phyloP scores from a whole-genome alignment of 2,888 invertebrate species.

The Rhaphigaster nebulosa region DNA sequence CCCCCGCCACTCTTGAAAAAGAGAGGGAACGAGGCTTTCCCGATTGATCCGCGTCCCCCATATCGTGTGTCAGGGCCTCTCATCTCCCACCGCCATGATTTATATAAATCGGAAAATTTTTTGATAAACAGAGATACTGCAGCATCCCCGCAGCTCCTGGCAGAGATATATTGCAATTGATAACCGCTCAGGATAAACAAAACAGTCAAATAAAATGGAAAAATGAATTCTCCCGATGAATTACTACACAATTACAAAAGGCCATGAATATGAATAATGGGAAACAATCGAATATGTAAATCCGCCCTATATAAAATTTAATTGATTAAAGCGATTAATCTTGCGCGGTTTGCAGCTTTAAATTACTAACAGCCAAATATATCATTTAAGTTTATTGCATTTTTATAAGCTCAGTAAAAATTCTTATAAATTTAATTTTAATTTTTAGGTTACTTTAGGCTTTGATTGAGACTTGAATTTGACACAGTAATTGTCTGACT shows the following conservation, averaged over 20 bases:
- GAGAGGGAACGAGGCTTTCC: slow-evolving; percentile 24
- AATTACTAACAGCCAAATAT: neutral
- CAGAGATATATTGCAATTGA: slow-evolving; percentile 34
- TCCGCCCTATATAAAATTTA: neutral
- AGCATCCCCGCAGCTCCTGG: neutral
- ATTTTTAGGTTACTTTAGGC: neutral
- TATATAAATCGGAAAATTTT: slow-evolving; percentile 36
- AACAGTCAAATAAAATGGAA: slow-evolving; percentile 35
- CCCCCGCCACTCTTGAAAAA: slow-evolving; percentile 40
- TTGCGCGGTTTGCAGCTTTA: neutral
- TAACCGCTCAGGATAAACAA: slow-evolving; percentile 40
- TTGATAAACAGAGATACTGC: slow-evolving; percentile 44
- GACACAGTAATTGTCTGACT: neutral
- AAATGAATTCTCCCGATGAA: slow-evolving; percentile 21
- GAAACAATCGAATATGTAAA: neutral
- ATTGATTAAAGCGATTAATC: slow-evolving; percentile 21
- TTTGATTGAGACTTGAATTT: neutral
- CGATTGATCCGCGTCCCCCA: slow-evolving; percentile 47
- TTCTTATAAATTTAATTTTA: neutral
- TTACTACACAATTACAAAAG: slow-evolving; percentile 8
- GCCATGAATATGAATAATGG: slow-evolving; percentile 5
- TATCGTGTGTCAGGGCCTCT: slow-evolving; percentile 21
- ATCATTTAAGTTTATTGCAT: neutral
- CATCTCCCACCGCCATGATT: slow-evolving; percentile 38
- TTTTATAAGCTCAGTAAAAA: neutral